phyloP scores from a whole-genome alignment of 1,140 invertebrate species.

The Caenorhabditis tropicalis region DNA sequence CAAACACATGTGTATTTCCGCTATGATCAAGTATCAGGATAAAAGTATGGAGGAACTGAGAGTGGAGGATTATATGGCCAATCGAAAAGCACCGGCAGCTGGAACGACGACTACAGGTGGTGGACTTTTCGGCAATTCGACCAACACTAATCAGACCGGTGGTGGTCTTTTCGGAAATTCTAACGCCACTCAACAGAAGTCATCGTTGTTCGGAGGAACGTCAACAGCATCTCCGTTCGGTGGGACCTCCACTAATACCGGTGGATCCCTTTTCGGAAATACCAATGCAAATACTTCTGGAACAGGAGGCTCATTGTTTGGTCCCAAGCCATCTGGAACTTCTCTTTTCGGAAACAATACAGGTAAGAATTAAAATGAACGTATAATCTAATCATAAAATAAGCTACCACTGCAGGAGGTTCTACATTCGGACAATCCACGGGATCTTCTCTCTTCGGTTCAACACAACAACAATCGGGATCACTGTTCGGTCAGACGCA shows the following conservation, averaged over 20 bases:
- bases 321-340: slow-evolving; percentile 2
- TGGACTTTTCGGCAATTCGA: slow-evolving; percentile 46
- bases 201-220: slow-evolving; percentile 31
- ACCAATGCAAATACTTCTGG: slow-evolving; percentile 6
- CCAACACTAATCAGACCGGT: background rate
- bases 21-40: slow-evolving; percentile 52
- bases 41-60: slow-evolving; percentile 79
- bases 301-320: background rate
- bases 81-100: slow-evolving; percentile 79
- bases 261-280: slow-evolving; percentile 28
- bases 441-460: background rate
- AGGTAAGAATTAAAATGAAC: background rate
- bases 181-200: slow-evolving; percentile 10
- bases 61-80: slow-evolving; percentile 88
- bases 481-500: background rate
- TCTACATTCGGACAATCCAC: slow-evolving; percentile 9
- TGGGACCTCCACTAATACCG: background rate
- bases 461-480: background rate
- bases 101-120: slow-evolving; percentile 55
- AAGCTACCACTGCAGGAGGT: slow-evolving; percentile 25
- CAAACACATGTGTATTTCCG: slow-evolving; percentile 57
- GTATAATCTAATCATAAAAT: background rate
- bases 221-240: slow-evolving; percentile 47
- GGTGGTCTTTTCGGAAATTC: slow-evolving; percentile 42
- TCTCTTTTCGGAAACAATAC: background rate